Evolutionary conservation across 2,797 vertebrate species (phyloP).

Genomic region (Gallirallus australis): DNA sequence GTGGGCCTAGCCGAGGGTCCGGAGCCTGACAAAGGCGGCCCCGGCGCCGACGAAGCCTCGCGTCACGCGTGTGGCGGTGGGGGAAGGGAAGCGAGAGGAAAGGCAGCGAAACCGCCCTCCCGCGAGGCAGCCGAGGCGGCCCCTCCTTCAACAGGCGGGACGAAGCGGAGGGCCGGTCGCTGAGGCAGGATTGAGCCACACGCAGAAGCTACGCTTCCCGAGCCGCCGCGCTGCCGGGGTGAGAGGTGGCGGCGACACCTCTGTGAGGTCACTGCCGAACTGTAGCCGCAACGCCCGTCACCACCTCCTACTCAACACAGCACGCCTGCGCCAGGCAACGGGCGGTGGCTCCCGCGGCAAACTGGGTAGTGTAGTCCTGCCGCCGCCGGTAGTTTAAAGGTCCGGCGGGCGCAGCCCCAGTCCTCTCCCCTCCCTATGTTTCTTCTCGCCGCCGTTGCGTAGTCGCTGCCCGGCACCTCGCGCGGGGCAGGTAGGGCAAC

Average conservation of each 20-base stretch:
- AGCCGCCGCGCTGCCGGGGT: not conserved
- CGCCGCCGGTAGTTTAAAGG: conserved; percentile 19
- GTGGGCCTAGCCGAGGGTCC: conserved; percentile 5
- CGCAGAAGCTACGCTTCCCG: not conserved
- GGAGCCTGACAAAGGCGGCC: not conserved
- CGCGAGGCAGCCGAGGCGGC: not conserved
- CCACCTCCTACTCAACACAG: rapidly evolving
- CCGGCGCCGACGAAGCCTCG: not conserved
- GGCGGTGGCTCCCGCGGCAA: not conserved
- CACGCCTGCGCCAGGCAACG: not conserved
- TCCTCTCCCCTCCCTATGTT: not conserved
- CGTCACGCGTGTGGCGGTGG: not conserved
- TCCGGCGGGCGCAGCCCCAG: not conserved
- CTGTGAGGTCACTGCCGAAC: not conserved
- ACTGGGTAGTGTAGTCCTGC: conserved; percentile 29
- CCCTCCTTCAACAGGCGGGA: not conserved
- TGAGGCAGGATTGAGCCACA: not conserved
- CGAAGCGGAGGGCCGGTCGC: not conserved
- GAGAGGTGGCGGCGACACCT: not conserved
- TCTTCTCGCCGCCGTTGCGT: not conserved
- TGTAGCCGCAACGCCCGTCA: not conserved
- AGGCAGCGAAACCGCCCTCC: not conserved
- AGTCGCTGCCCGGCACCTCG: not conserved
- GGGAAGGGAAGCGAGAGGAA: not conserved
- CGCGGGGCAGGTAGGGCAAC: conserved; percentile 37